These are phyloP conservation scores for Stegastes partitus DNA, from an alignment of 2,113 vertebrate species.

Conservation along the genomic window DNA sequence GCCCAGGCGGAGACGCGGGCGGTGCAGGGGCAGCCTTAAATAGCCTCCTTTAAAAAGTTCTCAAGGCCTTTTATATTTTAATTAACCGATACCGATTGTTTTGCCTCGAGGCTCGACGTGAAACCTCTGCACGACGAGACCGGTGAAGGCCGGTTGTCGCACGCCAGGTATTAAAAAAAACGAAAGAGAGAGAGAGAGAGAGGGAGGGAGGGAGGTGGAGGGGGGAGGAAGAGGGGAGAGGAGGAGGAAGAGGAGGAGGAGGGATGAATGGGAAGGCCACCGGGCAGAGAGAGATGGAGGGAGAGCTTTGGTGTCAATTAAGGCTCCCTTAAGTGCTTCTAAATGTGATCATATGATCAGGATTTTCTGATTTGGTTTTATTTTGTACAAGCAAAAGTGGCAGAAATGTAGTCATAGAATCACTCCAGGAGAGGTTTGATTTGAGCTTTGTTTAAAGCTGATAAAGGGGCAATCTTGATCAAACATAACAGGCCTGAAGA, in stretches of 20 bases:
- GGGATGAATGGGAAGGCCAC: constrained; percentile 58
- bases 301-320: constrained; percentile 56
- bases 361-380: not conserved
- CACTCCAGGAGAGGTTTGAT: constrained; percentile 4
- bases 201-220: not conserved
- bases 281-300: constrained; percentile 45
- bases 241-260: not conserved
- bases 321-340: constrained; percentile 16
- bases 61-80: constrained; percentile 80
- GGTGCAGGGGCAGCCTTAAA: constrained; percentile 35
- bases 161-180: constrained; percentile 70
- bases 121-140: constrained; percentile 68
- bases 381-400: not conserved
- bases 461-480: not conserved
- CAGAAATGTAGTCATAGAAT: not conserved
- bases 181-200: not conserved
- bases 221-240: not conserved
- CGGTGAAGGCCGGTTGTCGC: constrained; percentile 79
- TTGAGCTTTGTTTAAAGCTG: not conserved
- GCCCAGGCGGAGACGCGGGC: constrained; percentile 10
- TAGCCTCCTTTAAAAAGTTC: constrained; percentile 68
- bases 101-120: constrained; percentile 77
- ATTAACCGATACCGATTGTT: constrained; percentile 79
- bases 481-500: no score
- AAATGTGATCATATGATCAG: constrained; percentile 28